Base-by-base conservation (phyloP, 2,888 invertebrate species). In the Dicycla oo region DNA sequence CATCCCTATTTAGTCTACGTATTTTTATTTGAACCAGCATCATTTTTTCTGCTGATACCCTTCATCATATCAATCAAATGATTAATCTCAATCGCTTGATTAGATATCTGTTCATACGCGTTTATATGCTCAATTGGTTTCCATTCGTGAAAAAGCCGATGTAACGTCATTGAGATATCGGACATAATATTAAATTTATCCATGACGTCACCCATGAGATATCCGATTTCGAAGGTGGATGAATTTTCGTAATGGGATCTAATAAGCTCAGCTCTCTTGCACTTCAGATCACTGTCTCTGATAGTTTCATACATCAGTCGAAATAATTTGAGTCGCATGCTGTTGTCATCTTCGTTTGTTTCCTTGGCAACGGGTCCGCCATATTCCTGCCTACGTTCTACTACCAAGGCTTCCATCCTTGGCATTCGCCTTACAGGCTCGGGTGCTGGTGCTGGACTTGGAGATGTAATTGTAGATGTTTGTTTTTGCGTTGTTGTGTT, bases 61-160 rank as follows among this genome's bases (percentile, higher is more conserved):
- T 83, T 82, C 1, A 91, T 81, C 47, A 93, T 78, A 15, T 94
- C 94, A 10, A 92, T 87, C 0, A 94, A 65, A 67, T 93, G 91
- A 3, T 84, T 91, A 0, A 94, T 88, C 61, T 94, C 93, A 0
- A 93, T 92, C 0, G 91, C 93, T 30, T 92, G 92, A 26, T 94
- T 94, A 0, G 94, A 92, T 0, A 94, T 93, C 71, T 94, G 93
- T 7, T 94, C 94, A 51, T 94, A 94, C 0, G 93, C 94, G 20
- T 94, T 94, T 0, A 94, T 92, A 74, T 94, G 94, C n/a, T 94
- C 94, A 34, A 94, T 90, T 0, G 94, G 94, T n/a, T 87, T 90
- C 94, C 94, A 94, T 0, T 88, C 87, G 0, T 78, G 51, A 15
- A 92, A 91, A 0, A 93, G 68, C 0, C 91, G 80, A 18, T 87